phyloP scores from a whole-genome alignment of 2,797 vertebrate genomes.

The Knipowitschia caucasica region DNA sequence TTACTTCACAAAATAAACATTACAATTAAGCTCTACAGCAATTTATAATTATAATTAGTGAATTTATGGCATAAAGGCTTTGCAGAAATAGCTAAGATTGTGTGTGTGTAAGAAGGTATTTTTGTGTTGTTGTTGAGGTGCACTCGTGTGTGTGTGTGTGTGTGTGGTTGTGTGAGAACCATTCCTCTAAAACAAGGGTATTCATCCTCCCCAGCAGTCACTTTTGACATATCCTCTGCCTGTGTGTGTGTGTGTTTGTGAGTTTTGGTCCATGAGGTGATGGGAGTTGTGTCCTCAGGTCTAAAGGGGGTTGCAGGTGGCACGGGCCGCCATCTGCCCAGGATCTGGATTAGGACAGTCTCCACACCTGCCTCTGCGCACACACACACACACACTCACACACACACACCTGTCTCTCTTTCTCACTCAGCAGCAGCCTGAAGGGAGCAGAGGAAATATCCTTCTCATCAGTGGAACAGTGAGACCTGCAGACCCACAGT shows the following conservation, averaged over 20 bases:
- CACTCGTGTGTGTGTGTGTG: too few relatives aligned
- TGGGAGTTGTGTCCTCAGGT: conserved; percentile 50
- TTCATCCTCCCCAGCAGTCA: conserved; percentile 23
- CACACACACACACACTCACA: conserved; percentile 16
- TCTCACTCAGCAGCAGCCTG: conserved; percentile 10
- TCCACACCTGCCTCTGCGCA: conserved; percentile 58
- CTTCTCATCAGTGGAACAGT: conserved; percentile 25
- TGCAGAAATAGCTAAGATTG: too few relatives aligned
- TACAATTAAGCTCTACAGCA: too few relatives aligned
- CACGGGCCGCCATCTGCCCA: conserved; percentile 51
- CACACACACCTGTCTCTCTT: neutral
- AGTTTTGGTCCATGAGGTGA: conserved; percentile 36
- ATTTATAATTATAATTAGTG: too few relatives aligned
- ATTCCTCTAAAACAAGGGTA: neutral
- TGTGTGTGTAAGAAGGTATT: too few relatives aligned
- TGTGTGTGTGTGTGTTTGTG: conserved; percentile 10
- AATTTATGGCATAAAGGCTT: too few relatives aligned
- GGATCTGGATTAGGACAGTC: conserved; percentile 47
- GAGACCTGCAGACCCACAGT: conserved; percentile 45
- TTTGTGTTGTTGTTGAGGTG: too few relatives aligned
- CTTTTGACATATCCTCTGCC: conserved; percentile 11
- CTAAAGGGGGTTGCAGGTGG: conserved; percentile 63
- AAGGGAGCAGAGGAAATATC: conserved; percentile 13
- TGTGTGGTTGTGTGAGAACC: neutral
- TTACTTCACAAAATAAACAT: too few relatives aligned